Evolutionary conservation across 2,888 invertebrate species (phyloP).

Genomic region (Leptogaster cylindrica): DNA sequence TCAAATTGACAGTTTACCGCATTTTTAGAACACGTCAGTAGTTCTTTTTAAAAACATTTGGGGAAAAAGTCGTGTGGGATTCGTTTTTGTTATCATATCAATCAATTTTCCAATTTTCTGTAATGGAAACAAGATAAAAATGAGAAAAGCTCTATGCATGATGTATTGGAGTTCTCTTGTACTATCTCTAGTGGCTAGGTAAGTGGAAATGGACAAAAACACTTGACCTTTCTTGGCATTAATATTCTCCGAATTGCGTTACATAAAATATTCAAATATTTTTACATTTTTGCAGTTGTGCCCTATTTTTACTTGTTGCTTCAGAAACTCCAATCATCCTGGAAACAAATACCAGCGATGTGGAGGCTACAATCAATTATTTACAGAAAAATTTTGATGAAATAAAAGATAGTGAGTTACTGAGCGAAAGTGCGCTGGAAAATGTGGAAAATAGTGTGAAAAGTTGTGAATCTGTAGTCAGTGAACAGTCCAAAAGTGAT

Average conservation of each 20-base stretch:
- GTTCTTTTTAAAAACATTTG: conserved; percentile 22
- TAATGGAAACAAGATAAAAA: no score
- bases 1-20: conserved; percentile 28
- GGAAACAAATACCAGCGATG: conserved; percentile 49
- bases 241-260: background rate
- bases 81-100: conserved; percentile 5
- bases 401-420: no score
- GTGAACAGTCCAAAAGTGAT: conserved; percentile 16
- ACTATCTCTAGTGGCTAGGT: conserved; percentile 69
- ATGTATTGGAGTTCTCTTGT: conserved; percentile 51
- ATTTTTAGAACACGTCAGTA: conserved; percentile 38
- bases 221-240: conserved; percentile 25
- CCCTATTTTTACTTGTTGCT: conserved; percentile 67
- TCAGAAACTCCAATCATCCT: conserved; percentile 63
- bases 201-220: conserved; percentile 46
- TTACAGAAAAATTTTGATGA: no score
- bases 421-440: no score
- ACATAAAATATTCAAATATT: conserved; percentile 21
- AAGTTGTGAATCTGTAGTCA: background rate
- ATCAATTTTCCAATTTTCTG: no score
- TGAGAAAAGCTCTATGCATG: conserved; percentile 41
- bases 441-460: background rate
- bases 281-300: conserved; percentile 63
- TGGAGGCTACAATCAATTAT: no score
- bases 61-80: conserved; percentile 20